Evolutionary conservation across 1,140 invertebrate species (phyloP).

Genomic region (Caenorhabditis inopinata): DNA sequence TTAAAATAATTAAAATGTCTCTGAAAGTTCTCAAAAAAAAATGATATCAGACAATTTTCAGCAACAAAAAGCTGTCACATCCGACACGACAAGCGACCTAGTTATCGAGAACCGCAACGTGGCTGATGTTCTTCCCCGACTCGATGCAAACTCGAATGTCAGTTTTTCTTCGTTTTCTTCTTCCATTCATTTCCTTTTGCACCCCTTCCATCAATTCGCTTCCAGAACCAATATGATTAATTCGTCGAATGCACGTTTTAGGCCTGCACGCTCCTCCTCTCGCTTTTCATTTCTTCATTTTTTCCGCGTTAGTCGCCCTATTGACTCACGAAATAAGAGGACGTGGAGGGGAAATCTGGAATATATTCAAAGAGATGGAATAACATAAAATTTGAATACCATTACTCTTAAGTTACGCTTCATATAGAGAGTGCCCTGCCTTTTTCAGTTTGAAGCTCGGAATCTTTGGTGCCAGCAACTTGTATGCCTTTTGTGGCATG

Average conservation of each 20-base stretch:
- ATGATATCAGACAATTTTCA: background rate
- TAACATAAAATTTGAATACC: slow-evolving; percentile 19
- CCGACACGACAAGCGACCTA: background rate
- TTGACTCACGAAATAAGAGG: background rate
- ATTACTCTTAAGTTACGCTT: no score
- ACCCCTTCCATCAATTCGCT: slow-evolving; percentile 31
- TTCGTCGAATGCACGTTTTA: slow-evolving; percentile 27
- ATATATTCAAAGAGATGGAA: background rate
- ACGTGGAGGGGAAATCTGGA: background rate
- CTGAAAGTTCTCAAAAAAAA: no score
- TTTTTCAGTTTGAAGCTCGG: no score
- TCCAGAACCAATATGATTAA: slow-evolving; percentile 29
- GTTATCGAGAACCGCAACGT: slow-evolving; percentile 33
- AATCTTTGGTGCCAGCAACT: background rate
- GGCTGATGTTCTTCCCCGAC: background rate
- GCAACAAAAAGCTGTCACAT: background rate
- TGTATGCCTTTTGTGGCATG: slow-evolving; percentile 1
- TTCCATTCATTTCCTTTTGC: background rate
- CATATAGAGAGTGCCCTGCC: no score
- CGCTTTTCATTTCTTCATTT: background rate
- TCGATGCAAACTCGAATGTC: slow-evolving; percentile 25
- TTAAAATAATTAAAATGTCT: no score
- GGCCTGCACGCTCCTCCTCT: background rate
- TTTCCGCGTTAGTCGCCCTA: background rate
- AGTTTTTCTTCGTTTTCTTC: background rate